Evolutionary conservation across 2,797 vertebrate genomes (phyloP), one percentile per base, ranked within the genome.

Genomic region (Girardinus metallicus): DNA sequence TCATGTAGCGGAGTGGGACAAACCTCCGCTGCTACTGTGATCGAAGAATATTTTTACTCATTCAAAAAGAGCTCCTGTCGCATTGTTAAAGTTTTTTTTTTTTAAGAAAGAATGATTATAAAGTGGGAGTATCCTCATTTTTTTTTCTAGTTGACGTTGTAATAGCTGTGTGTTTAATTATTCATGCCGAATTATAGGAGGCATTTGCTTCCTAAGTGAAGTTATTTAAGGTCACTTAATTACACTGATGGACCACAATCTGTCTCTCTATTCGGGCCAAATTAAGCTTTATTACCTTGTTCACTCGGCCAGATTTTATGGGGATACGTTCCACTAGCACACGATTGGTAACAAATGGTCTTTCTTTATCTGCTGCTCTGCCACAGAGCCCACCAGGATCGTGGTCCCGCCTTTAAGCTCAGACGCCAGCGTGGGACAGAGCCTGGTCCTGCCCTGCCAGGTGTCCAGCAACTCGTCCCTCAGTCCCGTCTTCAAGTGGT

Each of bases 341-440:
- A 29, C 39, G 43, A 46, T 41, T 4, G 36, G 72, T 73, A 80
- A 79, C 9, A 73, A 77, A 81, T 74, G 1, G 76, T 55, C 64
- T 39, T 55, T 18, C 64, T 60, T 39, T 55, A 29, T 43, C 26
- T 57, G 12, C 16, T 39, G 12, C 78, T 43, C 82, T 82, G 81
- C 85, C 77, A 75, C 87, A 98, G 97, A 98, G 76, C 96, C 95
- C 41, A 98, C 97, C 23, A 89, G 92, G 68, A 97, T 98, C 81
- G 93, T 89, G 0, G 81, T 96, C 36, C 94, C 97, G 2, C 97
- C 97, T 15, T 86, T 95, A 57, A 96, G 94, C 86, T 93, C 96
- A 90, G 97, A 98, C 18, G 97, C 95, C 60, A 96, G 95, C 0
- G 96, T 96, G 64, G 97, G 97, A 0, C 96, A 98, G 93, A 98